phyloP scores from a whole-genome alignment of 1,140 invertebrate species.

The Drosophila sp. region DNA sequence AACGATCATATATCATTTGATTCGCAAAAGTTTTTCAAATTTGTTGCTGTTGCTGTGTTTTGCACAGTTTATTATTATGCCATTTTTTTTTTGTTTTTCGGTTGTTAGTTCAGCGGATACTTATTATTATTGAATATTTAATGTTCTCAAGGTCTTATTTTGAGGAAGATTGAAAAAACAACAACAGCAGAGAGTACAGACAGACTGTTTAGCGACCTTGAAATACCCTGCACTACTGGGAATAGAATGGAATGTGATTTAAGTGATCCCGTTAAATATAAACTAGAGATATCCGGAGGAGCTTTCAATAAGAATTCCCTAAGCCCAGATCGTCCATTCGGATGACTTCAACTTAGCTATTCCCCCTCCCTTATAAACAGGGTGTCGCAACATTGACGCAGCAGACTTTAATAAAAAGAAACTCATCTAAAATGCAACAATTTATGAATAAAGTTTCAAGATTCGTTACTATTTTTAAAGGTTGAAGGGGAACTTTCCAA shows the following conservation, averaged over 20 bases:
- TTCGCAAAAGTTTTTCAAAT: conserved; percentile 8
- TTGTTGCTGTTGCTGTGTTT: neutral
- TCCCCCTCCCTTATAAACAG: neutral
- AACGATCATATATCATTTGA: conserved; percentile 16
- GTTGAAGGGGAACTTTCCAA: conserved; percentile 18
- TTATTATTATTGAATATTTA: conserved; percentile 18
- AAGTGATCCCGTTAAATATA: too few relatives aligned
- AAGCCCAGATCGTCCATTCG: neutral
- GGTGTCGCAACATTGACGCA: neutral
- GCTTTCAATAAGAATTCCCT: too few relatives aligned
- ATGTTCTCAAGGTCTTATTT: conserved; percentile 18
- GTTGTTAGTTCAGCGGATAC: conserved; percentile 1
- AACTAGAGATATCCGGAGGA: too few relatives aligned
- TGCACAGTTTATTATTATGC: conserved; percentile 1
- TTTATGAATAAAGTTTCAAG: conserved; percentile 11
- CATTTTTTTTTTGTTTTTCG: neutral
- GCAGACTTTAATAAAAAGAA: conserved; percentile 4
- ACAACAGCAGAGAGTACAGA: neutral
- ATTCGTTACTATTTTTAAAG: conserved; percentile 11
- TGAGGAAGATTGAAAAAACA: conserved; percentile 13
- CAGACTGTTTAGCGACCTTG: neutral
- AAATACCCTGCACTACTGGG: neutral
- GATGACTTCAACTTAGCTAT: neutral
- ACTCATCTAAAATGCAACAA: conserved; percentile 12
- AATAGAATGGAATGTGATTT: neutral